Conservation (phyloP, 2,797 vertebrate species). For the Phyllotis vaccarum region DNA sequence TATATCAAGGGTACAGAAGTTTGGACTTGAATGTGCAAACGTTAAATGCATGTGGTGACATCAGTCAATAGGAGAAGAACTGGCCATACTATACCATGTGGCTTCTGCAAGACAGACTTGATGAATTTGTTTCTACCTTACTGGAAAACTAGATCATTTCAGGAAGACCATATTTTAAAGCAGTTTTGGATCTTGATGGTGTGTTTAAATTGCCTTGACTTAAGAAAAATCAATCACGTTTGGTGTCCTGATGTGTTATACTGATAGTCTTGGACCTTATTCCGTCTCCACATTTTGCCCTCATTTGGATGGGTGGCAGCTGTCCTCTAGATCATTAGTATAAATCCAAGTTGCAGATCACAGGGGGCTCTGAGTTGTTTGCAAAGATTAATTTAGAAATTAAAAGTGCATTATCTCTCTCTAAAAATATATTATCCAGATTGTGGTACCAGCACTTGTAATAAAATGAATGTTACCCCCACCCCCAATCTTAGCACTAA, state of each 20-base stretch:
- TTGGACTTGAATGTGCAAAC: background rate
- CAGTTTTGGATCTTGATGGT: slow-evolving; percentile 42
- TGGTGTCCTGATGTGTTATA: background rate
- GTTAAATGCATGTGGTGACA: background rate
- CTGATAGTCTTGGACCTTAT: background rate
- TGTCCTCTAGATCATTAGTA: slow-evolving; percentile 38
- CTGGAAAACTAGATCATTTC: slow-evolving; percentile 22
- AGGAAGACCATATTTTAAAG: slow-evolving; percentile 30
- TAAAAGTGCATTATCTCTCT: slow-evolving; percentile 70
- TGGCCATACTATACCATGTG: background rate
- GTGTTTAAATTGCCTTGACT: slow-evolving; percentile 35
- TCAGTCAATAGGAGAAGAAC: background rate
- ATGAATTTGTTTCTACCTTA: slow-evolving; percentile 30
- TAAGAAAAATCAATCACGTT: slow-evolving; percentile 46
- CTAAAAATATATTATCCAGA: slow-evolving; percentile 66
- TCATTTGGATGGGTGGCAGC: background rate
- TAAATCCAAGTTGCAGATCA: slow-evolving; percentile 7
- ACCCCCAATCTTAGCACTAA: slow-evolving; percentile 58
- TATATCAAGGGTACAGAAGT: background rate
- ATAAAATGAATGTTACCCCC: slow-evolving; percentile 54
- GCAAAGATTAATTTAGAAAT: slow-evolving; percentile 77
- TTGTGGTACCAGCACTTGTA: slow-evolving; percentile 52
- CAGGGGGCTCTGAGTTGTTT: slow-evolving; percentile 34
- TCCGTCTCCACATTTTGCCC: background rate
- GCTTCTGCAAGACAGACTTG: background rate